A percentile compares a stretch with the other conserved stretches of the same genome.
Evolutionary conservation across 1,140 invertebrate species (phyloP).

Genomic region (Antheraea pernyi): DNA sequence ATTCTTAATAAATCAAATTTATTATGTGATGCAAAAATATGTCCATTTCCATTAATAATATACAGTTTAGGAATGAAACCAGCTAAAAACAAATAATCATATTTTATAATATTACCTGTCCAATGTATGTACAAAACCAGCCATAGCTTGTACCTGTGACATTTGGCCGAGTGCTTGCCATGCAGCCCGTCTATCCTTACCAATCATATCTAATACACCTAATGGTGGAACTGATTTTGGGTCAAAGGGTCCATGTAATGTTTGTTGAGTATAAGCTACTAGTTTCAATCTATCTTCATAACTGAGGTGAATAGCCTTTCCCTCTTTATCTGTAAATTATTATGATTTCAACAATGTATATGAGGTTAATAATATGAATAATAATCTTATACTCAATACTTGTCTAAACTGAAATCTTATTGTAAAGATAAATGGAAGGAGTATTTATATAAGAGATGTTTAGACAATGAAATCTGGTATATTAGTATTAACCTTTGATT

Average conservation of each 20-base stretch:
- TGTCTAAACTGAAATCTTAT: too few species aligned
- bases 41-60: too few species aligned
- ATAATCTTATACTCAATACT: too few species aligned
- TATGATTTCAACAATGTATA: neutral
- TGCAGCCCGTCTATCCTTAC: slow-evolving; percentile 93
- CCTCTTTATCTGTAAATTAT: slow-evolving; percentile 91
- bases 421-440: too few species aligned
- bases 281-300: slow-evolving; percentile 96
- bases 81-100: neutral
- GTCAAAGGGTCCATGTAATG: slow-evolving; percentile 90
- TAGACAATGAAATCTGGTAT: too few species aligned
- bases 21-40: too few species aligned
- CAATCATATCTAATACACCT: slow-evolving; percentile 97
- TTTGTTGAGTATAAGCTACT: slow-evolving; percentile 95
- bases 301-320: slow-evolving; percentile 95
- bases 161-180: slow-evolving; percentile 96
- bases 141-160: slow-evolving; percentile 91
- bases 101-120: slow-evolving; percentile 79
- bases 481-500: too few species aligned
- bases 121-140: slow-evolving; percentile 93
- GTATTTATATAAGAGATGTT: too few species aligned
- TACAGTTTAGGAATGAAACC: too few species aligned
- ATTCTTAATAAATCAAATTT: too few species aligned
- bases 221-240: slow-evolving; percentile 89
- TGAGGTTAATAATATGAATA: too few species aligned